phyloP scores from a whole-genome alignment of 1,140 invertebrate genomes.

The Drosophila leontia region DNA sequence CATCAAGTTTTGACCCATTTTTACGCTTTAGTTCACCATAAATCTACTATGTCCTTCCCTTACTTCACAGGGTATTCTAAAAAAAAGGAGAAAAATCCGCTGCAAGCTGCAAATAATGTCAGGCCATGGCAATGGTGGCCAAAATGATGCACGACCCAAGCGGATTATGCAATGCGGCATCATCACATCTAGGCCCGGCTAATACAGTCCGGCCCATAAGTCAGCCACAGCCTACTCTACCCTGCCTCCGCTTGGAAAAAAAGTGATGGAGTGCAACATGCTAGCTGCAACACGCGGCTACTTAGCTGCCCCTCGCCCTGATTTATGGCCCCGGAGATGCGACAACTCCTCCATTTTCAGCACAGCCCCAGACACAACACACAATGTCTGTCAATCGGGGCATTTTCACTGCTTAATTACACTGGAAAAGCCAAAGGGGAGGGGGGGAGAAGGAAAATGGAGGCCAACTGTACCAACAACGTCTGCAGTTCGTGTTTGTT shows the following conservation, averaged over 20 bases:
- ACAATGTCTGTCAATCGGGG: constrained; percentile 78
- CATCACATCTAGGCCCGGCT: constrained; percentile 47
- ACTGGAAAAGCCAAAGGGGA: constrained; percentile 2
- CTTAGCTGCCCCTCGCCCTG: constrained; percentile 61
- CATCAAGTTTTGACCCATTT: not conserved
- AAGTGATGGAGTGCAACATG: constrained; percentile 54
- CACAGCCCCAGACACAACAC: constrained; percentile 27
- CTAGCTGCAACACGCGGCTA: constrained; percentile 70
- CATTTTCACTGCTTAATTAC: constrained; percentile 76
- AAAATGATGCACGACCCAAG: constrained; percentile 73
- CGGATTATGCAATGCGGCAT: constrained; percentile 76
- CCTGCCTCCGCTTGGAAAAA: not conserved
- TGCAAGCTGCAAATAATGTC: constrained; percentile 77
- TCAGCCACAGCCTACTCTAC: constrained; percentile 33
- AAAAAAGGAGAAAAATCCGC: constrained; percentile 35
- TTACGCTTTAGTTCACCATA: not conserved
- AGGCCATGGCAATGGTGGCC: constrained; percentile 52
- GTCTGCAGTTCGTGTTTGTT: constrained; percentile 76
- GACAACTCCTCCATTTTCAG: constrained; percentile 48
- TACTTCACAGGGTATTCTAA: constrained; percentile 8
- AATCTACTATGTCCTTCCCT: not conserved
- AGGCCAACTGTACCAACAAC: constrained; percentile 28
- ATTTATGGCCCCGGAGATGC: constrained; percentile 72
- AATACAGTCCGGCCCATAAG: constrained; percentile 73
- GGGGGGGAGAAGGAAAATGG: not conserved